Conservation (phyloP, 2,888 invertebrate genomes). For the Andrena haemorrhoa region DNA sequence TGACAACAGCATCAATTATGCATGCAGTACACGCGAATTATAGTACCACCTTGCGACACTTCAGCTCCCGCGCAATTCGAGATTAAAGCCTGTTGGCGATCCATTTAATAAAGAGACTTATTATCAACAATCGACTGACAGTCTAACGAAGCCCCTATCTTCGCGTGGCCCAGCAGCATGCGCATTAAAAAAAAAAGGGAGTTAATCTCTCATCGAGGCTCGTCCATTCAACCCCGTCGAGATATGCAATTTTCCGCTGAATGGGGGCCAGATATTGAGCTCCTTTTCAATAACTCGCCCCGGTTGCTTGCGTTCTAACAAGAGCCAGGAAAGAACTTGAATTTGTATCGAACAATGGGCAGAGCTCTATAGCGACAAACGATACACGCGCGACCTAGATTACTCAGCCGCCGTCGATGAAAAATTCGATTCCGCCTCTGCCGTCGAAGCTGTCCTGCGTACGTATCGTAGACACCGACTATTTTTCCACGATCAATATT, state of each 20-base stretch:
- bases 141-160: neutral
- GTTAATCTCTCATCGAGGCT: constrained; percentile 19
- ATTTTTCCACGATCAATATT: constrained; percentile 55
- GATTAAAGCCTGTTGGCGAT: neutral
- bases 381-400: constrained; percentile 37
- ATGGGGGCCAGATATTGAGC: constrained; percentile 36
- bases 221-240: constrained; percentile 1
- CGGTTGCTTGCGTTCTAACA: constrained; percentile 13
- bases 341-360: constrained; percentile 50
- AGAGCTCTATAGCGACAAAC: constrained; percentile 35
- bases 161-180: neutral
- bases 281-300: constrained; percentile 33
- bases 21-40: constrained; percentile 27
- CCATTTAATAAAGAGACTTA: too few species aligned
- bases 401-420: constrained; percentile 29
- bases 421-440: constrained; percentile 34
- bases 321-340: constrained; percentile 15
- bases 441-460: constrained; percentile 27
- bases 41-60: neutral
- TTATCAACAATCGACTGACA: neutral
- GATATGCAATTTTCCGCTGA: constrained; percentile 35
- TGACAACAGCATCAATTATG: constrained; percentile 40
- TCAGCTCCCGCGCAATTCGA: too few species aligned
- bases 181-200: constrained; percentile 4
- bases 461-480: constrained; percentile 30